phyloP scores from a whole-genome alignment of 2,888 invertebrate species.

The Candidula unifasciata region DNA sequence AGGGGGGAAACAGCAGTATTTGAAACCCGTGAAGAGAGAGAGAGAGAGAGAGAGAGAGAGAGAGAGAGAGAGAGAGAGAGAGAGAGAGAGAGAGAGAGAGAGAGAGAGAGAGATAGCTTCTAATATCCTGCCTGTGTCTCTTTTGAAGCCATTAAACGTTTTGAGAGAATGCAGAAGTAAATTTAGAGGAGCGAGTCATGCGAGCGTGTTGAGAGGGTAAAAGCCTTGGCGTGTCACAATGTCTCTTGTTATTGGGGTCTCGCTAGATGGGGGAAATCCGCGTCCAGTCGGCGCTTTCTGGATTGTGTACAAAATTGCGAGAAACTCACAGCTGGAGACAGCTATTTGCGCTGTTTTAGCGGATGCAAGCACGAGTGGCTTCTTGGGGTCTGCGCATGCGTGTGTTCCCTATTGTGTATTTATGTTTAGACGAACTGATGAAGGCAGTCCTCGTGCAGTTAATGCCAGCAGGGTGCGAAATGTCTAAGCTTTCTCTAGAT shows the following conservation, averaged over 20 bases:
- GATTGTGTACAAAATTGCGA: neutral
- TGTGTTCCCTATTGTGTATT: neutral
- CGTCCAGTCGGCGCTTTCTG: slow-evolving; percentile 1
- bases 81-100: too few relatives aligned
- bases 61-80: too few relatives aligned
- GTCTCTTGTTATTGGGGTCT: slow-evolving; percentile 22
- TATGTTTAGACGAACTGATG: too few relatives aligned
- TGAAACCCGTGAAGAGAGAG: neutral
- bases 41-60: too few relatives aligned
- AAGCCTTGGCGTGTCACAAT: slow-evolving; percentile 11
- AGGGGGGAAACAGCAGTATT: neutral
- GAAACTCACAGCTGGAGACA: neutral
- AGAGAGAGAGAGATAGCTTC: neutral
- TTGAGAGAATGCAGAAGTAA: neutral
- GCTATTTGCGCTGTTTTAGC: neutral
- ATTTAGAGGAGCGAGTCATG: slow-evolving; percentile 9
- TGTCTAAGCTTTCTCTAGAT: too few relatives aligned
- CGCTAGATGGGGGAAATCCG: neutral
- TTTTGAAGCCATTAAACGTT: slow-evolving; percentile 8
- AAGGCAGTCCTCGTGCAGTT: too few relatives aligned
- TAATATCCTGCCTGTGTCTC: neutral
- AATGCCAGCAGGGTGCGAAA: too few relatives aligned
- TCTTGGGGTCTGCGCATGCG: neutral
- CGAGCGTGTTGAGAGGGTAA: slow-evolving; percentile 12
- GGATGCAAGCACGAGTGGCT: neutral